Base-by-base conservation (phyloP, 1,140 invertebrate species). In the Bombus fervidus region DNA sequence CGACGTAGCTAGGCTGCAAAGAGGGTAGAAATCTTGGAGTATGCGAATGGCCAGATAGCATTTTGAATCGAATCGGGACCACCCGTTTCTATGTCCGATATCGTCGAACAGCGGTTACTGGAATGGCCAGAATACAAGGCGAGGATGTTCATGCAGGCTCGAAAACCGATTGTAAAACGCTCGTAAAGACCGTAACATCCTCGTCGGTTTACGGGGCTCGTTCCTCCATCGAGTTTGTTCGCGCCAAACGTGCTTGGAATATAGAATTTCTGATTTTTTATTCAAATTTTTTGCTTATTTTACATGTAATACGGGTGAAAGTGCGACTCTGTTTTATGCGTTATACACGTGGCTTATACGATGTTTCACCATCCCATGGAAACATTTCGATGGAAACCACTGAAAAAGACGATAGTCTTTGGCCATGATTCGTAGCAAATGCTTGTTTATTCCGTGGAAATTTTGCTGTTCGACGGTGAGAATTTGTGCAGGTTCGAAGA, bases 61-160 rank as follows among this genome's bases (percentile, higher is more conserved):
- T 87, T n/a, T 34, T 34, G 72, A 91, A 88, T 88, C 72, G 84
- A 89, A 90, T 89, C 72, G 87, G 57, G 86, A 75, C 82, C 77
- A 86, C 82, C 83, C 83, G 72, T 59, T 87, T 87, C 53, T 64
- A 34, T 25, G 22, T 25, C 57, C 68, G 64, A 69, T 72, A 86
- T 66, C 62, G 57, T 71, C 62, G 31, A 31, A 15, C 15, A 39
- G 43, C 41, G 25, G 18, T 2, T 22, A 12, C 10, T 15, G 9
- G 28, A 66, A 78, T 12, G 47, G 39, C 37, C 22, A n/a, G 43
- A 78, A 83, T 79, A 47, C 43, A 47, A 71, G 66, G 75, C 25
- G 47, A 59, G 64, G 39, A 78, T 84, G 25, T 78, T 41, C 75
- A 25, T 64, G 47, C 62, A 43, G 43, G 34, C 39, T 15, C n/a